Evolutionary conservation across 2,113 vertebrate species (phyloP).

Genomic region (Chionomys nivalis): DNA sequence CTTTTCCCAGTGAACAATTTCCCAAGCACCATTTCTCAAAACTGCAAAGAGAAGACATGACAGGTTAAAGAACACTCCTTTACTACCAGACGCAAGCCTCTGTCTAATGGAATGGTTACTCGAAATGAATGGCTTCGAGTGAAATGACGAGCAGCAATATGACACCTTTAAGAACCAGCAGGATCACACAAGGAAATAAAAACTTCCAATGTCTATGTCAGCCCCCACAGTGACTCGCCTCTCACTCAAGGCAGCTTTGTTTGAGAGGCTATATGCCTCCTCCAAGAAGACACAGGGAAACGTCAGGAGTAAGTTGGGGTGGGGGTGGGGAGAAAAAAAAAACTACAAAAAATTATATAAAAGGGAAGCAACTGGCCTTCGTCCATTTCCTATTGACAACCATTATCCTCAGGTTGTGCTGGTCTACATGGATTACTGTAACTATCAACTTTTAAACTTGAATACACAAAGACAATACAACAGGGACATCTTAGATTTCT

Average conservation of each 20-base stretch:
- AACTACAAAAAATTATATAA: not conserved
- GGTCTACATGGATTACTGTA: not conserved
- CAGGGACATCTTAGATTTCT: not conserved
- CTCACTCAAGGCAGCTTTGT: not conserved
- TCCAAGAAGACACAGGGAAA: not conserved
- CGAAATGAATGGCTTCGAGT: constrained; percentile 15
- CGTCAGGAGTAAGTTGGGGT: not conserved
- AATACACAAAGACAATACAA: not conserved
- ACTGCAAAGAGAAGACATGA: constrained; percentile 85
- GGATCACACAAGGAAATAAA: not conserved
- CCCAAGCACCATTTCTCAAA: constrained; percentile 97
- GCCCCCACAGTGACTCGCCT: not conserved
- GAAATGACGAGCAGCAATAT: not conserved
- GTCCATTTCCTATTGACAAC: not conserved
- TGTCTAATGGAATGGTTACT: not conserved
- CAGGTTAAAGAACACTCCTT: constrained; percentile 43
- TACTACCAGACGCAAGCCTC: not conserved
- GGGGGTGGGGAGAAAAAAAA: not conserved
- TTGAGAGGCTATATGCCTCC: not conserved
- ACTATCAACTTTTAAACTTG: not conserved
- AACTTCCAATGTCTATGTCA: not conserved
- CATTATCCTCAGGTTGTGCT: not conserved
- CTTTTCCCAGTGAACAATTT: constrained; percentile 99
- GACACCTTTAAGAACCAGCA: not conserved
- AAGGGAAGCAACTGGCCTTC: not conserved